A percentile compares a stretch with the other conserved stretches of the same genome.
Evolutionary conservation across 2,113 vertebrate genomes (phyloP).

Genomic region (Hymenochirus boettgeri): DNA sequence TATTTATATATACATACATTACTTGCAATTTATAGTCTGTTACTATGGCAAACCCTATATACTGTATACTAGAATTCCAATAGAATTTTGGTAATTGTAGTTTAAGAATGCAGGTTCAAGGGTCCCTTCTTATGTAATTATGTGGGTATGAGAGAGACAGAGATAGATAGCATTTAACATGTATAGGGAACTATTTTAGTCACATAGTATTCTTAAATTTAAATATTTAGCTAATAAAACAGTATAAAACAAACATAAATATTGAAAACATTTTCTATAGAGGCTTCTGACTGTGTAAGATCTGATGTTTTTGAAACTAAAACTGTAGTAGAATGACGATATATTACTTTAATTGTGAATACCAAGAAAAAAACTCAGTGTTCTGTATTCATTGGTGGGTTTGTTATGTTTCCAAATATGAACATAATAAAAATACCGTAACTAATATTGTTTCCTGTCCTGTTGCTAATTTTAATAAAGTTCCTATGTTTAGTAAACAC

Average conservation of each 20-base stretch:
- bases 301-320: not conserved
- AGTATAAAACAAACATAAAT: not conserved
- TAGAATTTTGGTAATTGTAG: no score
- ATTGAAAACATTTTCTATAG: not conserved
- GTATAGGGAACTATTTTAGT: conserved; percentile 18
- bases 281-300: not conserved
- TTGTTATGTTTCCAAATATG: conserved; percentile 1
- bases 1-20: no score
- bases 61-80: no score
- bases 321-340: conserved; percentile 1
- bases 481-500: conserved; percentile 18
- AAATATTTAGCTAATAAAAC: conserved; percentile 13
- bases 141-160: no score
- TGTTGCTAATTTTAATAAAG: conserved; percentile 31
- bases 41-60: no score
- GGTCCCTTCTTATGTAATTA: no score
- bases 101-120: no score
- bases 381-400: conserved; percentile 2
- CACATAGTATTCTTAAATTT: not conserved
- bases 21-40: no score
- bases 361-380: conserved; percentile 25
- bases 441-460: conserved; percentile 24
- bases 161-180: no score
- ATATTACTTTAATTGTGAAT: conserved; percentile 17
- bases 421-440: conserved; percentile 14